These are phyloP conservation scores for Halichondria panicea DNA, from an alignment of 37 sponge, comb jelly and placozoan species.

Conservation along the genomic window DNA sequence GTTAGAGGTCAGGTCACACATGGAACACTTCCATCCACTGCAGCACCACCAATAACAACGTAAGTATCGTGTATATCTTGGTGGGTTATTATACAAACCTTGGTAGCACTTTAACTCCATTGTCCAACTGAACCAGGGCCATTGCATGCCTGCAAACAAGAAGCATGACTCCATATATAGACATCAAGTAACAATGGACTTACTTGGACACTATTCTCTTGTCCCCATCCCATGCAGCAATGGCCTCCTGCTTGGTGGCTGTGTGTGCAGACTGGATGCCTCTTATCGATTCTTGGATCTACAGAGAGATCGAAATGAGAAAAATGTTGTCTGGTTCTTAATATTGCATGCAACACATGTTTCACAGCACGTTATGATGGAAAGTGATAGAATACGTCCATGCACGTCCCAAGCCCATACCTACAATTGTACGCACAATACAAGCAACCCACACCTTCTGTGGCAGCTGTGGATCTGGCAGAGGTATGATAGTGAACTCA, in stretches of 20 bases:
- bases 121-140: slow-evolving; percentile 72
- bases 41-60: not conserved
- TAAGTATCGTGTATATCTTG: not conserved
- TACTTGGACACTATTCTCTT: slow-evolving; percentile 57
- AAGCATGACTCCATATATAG: not conserved
- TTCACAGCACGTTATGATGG: no score
- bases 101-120: slow-evolving; percentile 78
- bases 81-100: slow-evolving; percentile 29
- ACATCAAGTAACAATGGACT: not conserved
- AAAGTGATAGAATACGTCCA: no score
- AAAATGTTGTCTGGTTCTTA: no score
- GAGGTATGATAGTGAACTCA: slow-evolving; percentile 22
- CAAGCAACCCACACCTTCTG: slow-evolving; percentile 64
- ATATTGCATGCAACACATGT: no score
- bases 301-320: no score
- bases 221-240: slow-evolving; percentile 86
- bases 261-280: slow-evolving; percentile 61
- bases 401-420: not conserved
- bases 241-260: slow-evolving; percentile 57
- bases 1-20: slow-evolving; percentile 86
- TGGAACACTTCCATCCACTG: slow-evolving; percentile 89
- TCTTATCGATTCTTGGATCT: slow-evolving; percentile 52
- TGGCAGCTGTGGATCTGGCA: slow-evolving; percentile 57
- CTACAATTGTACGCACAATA: no score
- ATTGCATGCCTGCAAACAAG: slow-evolving; percentile 71